Conservation (phyloP, 1,140 invertebrate genomes). For the Drosophila ambigua region DNA sequence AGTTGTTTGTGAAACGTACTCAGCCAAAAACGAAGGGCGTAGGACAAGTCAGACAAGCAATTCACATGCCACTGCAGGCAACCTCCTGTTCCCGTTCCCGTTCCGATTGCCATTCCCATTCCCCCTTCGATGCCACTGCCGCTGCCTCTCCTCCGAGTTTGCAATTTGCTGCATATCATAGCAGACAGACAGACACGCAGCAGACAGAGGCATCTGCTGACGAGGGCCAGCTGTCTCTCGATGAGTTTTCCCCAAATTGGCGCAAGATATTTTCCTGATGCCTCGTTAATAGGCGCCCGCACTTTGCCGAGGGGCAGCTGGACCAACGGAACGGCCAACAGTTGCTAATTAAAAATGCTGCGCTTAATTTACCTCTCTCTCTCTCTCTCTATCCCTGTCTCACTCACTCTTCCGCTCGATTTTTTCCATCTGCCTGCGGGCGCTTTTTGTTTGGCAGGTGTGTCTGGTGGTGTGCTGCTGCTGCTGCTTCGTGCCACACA, state of each 20-base stretch:
- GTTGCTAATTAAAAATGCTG: slow-evolving; percentile 69
- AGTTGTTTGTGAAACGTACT: slow-evolving; percentile 46
- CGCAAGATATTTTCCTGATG: slow-evolving; percentile 41
- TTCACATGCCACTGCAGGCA: slow-evolving; percentile 64
- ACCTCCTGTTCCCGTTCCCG: slow-evolving; percentile 1
- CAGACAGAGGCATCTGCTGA: background rate
- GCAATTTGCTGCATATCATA: slow-evolving; percentile 75
- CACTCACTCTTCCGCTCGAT: background rate
- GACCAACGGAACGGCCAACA: slow-evolving; percentile 6
- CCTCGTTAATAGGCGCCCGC: slow-evolving; percentile 45
- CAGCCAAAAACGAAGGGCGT: slow-evolving; percentile 40
- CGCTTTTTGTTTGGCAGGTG: slow-evolving; percentile 21
- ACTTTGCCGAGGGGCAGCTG: slow-evolving; percentile 11
- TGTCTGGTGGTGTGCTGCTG: background rate
- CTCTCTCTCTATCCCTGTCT: background rate
- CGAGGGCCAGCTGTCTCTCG: slow-evolving; percentile 30
- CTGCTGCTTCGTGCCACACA: slow-evolving; percentile 27
- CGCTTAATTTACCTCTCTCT: slow-evolving; percentile 54
- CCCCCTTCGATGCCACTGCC: too few relatives aligned
- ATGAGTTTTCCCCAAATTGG: slow-evolving; percentile 53
- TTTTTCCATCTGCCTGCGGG: slow-evolving; percentile 1
- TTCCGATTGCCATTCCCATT: too few relatives aligned
- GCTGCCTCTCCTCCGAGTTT: slow-evolving; percentile 26
- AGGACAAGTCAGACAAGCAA: slow-evolving; percentile 69
- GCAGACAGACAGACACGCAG: slow-evolving; percentile 8